Percentiles rank a stretch among this genome's conserved stretches.
Conservation (phyloP, 2,113 vertebrate species). For the Bucco capensis region DNA sequence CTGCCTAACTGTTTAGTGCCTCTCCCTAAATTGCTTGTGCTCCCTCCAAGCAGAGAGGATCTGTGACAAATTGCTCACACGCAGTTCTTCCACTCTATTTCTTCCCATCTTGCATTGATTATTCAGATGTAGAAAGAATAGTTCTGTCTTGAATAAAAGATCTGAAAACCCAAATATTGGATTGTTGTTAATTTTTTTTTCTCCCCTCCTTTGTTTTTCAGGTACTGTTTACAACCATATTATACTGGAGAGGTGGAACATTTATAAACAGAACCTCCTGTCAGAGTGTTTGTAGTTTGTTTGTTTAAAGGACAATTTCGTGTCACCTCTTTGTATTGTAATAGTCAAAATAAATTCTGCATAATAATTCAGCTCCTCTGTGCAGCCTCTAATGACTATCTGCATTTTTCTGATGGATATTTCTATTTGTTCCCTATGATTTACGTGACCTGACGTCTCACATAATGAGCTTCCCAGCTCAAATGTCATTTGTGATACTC, state of each 20-base stretch:
- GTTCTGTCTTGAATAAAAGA: background rate
- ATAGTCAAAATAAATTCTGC: slow-evolving; percentile 69
- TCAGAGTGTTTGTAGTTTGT: slow-evolving; percentile 16
- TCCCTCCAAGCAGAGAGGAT: background rate
- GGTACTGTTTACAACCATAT: background rate
- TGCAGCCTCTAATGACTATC: slow-evolving; percentile 67
- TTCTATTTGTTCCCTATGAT: slow-evolving; percentile 75
- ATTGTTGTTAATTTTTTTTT: rapidly evolving
- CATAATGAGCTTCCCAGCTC: slow-evolving; percentile 71
- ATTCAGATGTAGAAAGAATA: slow-evolving; percentile 25
- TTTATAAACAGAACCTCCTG: slow-evolving; percentile 10
- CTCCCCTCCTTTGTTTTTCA: background rate
- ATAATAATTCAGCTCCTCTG: slow-evolving; percentile 64
- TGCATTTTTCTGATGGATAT: slow-evolving; percentile 60
- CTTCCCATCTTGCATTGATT: slow-evolving; percentile 44
- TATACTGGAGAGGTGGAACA: background rate
- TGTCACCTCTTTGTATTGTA: slow-evolving; percentile 68
- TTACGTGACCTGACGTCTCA: slow-evolving; percentile 74
- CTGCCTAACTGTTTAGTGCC: background rate
- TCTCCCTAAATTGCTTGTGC: background rate
- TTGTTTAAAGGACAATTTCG: slow-evolving; percentile 67
- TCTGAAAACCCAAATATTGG: background rate
- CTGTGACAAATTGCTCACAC: slow-evolving; percentile 43
- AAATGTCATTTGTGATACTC: slow-evolving; percentile 63
- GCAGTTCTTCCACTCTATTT: slow-evolving; percentile 41